These are phyloP conservation scores for Clarias pachynema DNA, from an alignment of 2,797 vertebrate genomes.

Conservation along the genomic window DNA sequence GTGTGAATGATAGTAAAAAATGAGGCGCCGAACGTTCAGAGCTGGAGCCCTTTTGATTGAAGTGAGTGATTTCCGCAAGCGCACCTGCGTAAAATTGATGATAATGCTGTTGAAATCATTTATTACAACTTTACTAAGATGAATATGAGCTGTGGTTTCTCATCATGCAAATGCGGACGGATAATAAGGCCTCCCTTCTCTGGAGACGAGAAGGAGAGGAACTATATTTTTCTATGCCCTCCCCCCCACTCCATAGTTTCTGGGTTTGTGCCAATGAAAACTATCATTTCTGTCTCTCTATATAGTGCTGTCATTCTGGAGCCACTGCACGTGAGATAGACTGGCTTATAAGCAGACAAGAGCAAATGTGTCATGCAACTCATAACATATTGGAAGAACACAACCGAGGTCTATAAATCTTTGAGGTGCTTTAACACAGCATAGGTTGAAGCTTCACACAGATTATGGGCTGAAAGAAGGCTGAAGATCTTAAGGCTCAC, in stretches of 20 bases:
- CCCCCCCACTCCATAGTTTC: constrained; percentile 51
- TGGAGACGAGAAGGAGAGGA: constrained; percentile 70
- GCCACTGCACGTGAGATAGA: constrained; percentile 41
- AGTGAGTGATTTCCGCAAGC: constrained; percentile 80
- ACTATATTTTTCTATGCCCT: constrained; percentile 52
- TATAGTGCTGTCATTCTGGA: constrained; percentile 50
- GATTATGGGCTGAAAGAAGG: constrained; percentile 10
- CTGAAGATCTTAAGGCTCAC: neutral
- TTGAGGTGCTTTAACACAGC: constrained; percentile 14
- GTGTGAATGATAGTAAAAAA: constrained; percentile 82
- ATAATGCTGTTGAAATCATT: constrained; percentile 83
- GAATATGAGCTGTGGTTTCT: constrained; percentile 80
- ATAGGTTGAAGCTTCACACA: constrained; percentile 13
- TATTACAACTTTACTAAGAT: constrained; percentile 82
- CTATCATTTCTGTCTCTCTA: constrained; percentile 51
- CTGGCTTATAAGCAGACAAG: constrained; percentile 54
- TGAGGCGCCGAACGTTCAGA: constrained; percentile 76
- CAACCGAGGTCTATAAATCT: constrained; percentile 57
- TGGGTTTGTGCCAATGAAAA: constrained; percentile 56
- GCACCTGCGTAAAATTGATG: constrained; percentile 84
- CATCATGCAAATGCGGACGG: constrained; percentile 75
- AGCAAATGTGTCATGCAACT: constrained; percentile 50
- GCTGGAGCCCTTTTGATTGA: constrained; percentile 81
- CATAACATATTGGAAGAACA: constrained; percentile 45
- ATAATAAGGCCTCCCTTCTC: constrained; percentile 82